Base-by-base conservation (phyloP, 2,797 vertebrate species). In the Gobio occitaniae region DNA sequence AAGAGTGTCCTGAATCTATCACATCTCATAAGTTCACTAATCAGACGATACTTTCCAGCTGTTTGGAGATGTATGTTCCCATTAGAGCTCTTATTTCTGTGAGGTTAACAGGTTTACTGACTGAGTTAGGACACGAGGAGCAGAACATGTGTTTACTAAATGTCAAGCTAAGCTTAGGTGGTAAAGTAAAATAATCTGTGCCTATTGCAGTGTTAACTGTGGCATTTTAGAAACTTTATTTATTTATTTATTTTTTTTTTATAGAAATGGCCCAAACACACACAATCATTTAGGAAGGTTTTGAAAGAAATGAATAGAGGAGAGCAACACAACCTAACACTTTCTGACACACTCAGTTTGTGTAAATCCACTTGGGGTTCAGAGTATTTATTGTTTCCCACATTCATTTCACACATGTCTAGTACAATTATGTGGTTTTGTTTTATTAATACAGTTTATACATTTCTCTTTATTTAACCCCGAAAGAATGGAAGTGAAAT, bases 1-100 rank as follows among this genome's bases (percentile, higher is more conserved):
- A 88, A 87, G 85, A 87, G 90, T 90, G 89, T 85, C 89, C 91
- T 86, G 85, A 91, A 94, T 93, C 93, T 89, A 92, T 93, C 90
- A 91, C 84, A 76, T 63, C 80, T 72, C 88, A 94, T 92, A 92
- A 93, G 89, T 89, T 90, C 91, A 89, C 87, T 85, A 87, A 91
- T 92, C 90, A 91, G 10, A 56, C 36, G 4, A 82, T 84, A 69
- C 69, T 48, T 82, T 79, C 90, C 87, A 87, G 89, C 89, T 92
- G 90, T 82, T 84, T 15, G 29, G 72, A 82, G 65, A 44, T 56
- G 36, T 29, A n/a, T 68, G 78, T 77, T 74, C 25, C 36, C 78
- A 77, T 72, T 77, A 69, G 19, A 69, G 41, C 48, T 8, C 63
- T 9, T 36, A 72, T 85, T 68, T 56, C 66, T 80, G 9, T 32